A percentile compares a stretch with the other conserved stretches of the same genome.
These are phyloP conservation scores for Oophaga pumilio DNA, from an alignment of 2,113 vertebrate genomes.

Conservation along the genomic window DNA sequence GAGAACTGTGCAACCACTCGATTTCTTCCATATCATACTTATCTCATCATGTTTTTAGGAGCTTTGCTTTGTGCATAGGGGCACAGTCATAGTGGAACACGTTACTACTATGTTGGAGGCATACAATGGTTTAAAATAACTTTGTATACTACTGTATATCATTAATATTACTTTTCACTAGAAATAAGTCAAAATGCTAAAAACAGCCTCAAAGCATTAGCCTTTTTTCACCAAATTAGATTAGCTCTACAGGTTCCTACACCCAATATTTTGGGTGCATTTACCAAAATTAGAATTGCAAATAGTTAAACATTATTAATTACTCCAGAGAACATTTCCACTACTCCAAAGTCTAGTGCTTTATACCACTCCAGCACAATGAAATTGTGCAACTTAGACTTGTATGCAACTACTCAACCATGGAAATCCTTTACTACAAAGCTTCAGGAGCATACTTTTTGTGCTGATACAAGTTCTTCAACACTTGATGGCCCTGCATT, in stretches of 20 bases:
- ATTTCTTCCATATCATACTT: background rate
- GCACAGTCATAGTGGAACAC: no score
- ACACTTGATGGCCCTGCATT: no score
- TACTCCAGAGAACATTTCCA: no score
- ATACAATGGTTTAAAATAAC: background rate
- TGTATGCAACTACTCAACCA: background rate
- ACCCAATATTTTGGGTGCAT: background rate
- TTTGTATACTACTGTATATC: background rate
- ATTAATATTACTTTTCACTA: background rate
- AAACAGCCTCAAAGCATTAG: background rate
- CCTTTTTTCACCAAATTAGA: background rate
- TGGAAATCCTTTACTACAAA: background rate
- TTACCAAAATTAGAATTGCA: background rate
- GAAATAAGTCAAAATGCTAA: background rate
- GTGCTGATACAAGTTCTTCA: background rate
- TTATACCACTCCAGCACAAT: background rate
- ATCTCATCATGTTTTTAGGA: background rate
- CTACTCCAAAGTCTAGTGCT: background rate
- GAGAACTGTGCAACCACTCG: background rate
- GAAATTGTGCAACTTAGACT: background rate
- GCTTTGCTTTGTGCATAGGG: background rate
- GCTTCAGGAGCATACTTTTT: background rate
- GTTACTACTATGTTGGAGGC: no score
- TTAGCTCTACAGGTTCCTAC: background rate
- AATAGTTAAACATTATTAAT: background rate